These are phyloP conservation scores for Macroteleia sp. DNA, from an alignment of 2,888 invertebrate species.

Conservation along the genomic window DNA sequence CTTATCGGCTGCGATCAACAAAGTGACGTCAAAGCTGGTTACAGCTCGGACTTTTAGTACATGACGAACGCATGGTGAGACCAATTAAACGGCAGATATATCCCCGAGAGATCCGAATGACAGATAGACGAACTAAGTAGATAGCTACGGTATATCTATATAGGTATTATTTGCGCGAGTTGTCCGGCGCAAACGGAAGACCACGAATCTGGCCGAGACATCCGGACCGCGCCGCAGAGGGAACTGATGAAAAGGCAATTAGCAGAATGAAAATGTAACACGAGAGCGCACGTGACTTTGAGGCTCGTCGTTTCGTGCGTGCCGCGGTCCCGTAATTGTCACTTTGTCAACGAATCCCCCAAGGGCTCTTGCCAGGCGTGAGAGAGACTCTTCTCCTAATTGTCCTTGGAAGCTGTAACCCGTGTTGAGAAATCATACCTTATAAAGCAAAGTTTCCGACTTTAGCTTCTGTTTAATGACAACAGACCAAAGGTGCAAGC, in stretches of 20 bases:
- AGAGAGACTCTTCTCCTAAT: conserved; percentile 63
- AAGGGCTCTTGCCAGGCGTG: conserved; percentile 67
- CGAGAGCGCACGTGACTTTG: conserved; percentile 83
- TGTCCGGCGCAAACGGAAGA: conserved; percentile 25
- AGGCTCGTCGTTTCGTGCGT: conserved; percentile 66
- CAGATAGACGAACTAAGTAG: conserved; percentile 30
- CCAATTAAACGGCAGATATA: conserved; percentile 53
- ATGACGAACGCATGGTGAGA: conserved; percentile 22
- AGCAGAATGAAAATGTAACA: conserved; percentile 84
- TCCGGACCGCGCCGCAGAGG: conserved; percentile 30
- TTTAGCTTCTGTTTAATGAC: conserved; percentile 32
- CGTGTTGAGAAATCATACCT: conserved; percentile 52
- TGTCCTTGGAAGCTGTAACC: conserved; percentile 53
- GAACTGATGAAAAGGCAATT: conserved; percentile 81
- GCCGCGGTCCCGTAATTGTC: conserved; percentile 78
- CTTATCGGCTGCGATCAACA: conserved; percentile 19
- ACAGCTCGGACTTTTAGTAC: conserved; percentile 21
- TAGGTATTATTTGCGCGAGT: conserved; percentile 18
- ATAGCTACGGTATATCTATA: conserved; percentile 1
- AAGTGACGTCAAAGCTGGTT: conserved; percentile 31
- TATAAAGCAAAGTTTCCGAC: conserved; percentile 45
- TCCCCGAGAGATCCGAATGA: conserved; percentile 28
- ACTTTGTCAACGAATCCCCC: conserved; percentile 80
- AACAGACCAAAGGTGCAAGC: too few species aligned
- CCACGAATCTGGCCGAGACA: conserved; percentile 47